Percentiles rank a stretch among this genome's conserved stretches.
Conservation (phyloP, 2,888 invertebrate species). For the Aphidoletes aphidimyza region DNA sequence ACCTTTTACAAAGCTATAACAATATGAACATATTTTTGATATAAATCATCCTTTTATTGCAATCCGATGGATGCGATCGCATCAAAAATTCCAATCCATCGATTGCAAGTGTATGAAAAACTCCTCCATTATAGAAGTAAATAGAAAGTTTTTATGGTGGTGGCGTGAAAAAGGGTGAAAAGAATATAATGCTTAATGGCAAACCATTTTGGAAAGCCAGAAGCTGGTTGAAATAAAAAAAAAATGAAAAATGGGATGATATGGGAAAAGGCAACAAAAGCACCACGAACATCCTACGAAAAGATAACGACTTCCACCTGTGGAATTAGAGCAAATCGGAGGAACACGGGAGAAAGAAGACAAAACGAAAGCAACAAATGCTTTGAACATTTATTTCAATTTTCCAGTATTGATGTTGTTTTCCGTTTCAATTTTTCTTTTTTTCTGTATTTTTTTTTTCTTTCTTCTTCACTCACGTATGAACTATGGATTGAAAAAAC, state of each 20-base stretch:
- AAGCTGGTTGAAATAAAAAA: too few species aligned
- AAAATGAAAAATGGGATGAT: not conserved
- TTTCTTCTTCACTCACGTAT: not conserved
- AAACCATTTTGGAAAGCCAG: not conserved
- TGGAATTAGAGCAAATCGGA: not conserved
- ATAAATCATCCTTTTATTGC: not conserved
- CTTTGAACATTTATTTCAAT: slow-evolving; percentile 40
- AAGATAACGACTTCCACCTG: slow-evolving; percentile 38
- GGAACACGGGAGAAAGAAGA: too few species aligned
- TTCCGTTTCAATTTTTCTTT: not conserved
- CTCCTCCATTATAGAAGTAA: not conserved
- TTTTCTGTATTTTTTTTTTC: not conserved
- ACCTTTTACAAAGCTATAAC: too few species aligned
- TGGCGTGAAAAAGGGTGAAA: not conserved
- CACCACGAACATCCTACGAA: not conserved
- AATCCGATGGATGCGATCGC: slow-evolving; percentile 4
- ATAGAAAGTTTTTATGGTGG: not conserved
- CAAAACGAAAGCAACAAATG: not conserved
- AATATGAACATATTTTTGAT: not conserved
- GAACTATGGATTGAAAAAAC: not conserved
- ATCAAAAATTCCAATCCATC: slow-evolving; percentile 2
- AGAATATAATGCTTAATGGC: not conserved
- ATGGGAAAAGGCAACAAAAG: not conserved
- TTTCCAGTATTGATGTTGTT: slow-evolving; percentile 27
- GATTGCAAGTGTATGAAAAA: not conserved